Evolutionary conservation across 2,113 vertebrate genomes (phyloP).

Genomic region (Gracilinanus agilis): DNA sequence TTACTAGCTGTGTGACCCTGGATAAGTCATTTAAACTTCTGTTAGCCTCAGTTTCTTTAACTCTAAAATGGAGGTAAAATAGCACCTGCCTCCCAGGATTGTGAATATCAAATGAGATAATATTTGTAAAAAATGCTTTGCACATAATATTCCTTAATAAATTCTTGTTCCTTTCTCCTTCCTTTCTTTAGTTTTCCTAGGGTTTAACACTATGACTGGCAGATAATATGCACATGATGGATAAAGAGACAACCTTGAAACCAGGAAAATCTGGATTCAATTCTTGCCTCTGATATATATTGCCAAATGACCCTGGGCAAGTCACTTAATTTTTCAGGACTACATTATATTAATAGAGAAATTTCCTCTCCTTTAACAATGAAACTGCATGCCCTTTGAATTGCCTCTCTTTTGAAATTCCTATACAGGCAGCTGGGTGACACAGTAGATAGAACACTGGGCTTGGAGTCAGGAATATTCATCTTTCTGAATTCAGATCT

Average conservation of each 20-base stretch:
- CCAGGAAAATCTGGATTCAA: background rate
- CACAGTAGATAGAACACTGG: no score
- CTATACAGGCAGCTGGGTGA: no score
- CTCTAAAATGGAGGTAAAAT: background rate
- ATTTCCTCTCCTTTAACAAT: background rate
- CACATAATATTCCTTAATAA: background rate
- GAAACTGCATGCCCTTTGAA: background rate
- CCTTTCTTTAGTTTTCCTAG: background rate
- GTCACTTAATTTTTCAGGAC: background rate
- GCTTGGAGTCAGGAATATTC: no score
- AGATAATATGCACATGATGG: background rate
- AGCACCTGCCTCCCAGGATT: background rate
- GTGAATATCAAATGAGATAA: background rate
- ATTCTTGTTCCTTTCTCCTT: background rate
- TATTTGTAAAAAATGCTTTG: background rate
- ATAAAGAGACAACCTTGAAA: background rate
- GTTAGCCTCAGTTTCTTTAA: background rate
- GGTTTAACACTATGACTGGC: background rate
- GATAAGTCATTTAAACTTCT: background rate
- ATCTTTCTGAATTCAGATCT: no score
- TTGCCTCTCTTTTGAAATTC: background rate
- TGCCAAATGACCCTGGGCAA: background rate
- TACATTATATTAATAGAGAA: background rate
- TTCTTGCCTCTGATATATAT: background rate
- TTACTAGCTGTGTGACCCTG: background rate